These are phyloP conservation scores for Hirudo medicinalis DNA, from an alignment of 1,140 invertebrate genomes.

Conservation along the genomic window DNA sequence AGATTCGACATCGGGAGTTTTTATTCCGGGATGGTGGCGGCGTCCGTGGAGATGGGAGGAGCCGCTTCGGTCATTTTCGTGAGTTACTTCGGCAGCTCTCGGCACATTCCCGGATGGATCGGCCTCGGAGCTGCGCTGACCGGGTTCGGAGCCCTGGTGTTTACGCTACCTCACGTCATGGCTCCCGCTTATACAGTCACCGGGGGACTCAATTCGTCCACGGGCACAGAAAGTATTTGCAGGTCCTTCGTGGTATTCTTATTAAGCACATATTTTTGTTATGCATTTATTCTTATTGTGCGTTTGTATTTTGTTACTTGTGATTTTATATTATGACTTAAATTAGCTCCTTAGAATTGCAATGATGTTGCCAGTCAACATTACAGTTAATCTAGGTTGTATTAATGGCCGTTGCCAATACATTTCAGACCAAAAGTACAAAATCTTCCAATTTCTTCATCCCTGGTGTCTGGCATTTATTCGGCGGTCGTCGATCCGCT, in stretches of 20 bases:
- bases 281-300: too few species aligned
- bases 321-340: too few species aligned
- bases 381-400: too few species aligned
- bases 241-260: neutral
- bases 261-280: too few species aligned
- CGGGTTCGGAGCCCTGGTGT: slow-evolving; percentile 69
- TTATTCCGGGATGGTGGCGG: slow-evolving; percentile 77
- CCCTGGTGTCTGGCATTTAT: too few species aligned
- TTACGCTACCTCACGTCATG: slow-evolving; percentile 52
- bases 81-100: slow-evolving; percentile 80
- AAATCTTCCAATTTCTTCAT: too few species aligned
- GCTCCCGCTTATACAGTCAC: slow-evolving; percentile 39
- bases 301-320: too few species aligned
- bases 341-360: too few species aligned
- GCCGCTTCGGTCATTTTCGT: slow-evolving; percentile 85
- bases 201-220: slow-evolving; percentile 38
- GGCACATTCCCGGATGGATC: slow-evolving; percentile 89
- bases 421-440: too few species aligned
- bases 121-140: slow-evolving; percentile 76
- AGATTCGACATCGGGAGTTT: slow-evolving; percentile 86
- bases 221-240: slow-evolving; percentile 4
- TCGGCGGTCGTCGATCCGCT: neutral
- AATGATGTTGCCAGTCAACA: too few species aligned
- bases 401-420: too few species aligned
- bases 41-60: slow-evolving; percentile 87